phyloP scores from a whole-genome alignment of 92 coral and sea anemone genomes.

The Palythoa grandiflora region DNA sequence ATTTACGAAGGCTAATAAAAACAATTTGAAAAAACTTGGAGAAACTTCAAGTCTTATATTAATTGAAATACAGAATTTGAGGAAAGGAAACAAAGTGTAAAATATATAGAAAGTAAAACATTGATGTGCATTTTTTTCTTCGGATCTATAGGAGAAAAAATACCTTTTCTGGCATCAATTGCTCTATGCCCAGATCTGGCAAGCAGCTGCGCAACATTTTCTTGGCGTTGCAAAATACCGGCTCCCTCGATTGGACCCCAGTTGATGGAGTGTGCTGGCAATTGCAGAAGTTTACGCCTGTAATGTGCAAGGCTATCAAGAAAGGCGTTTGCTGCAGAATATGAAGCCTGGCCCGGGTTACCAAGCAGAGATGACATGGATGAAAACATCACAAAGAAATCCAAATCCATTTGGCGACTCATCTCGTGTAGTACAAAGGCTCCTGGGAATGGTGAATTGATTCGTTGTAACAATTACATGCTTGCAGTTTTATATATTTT shows the following conservation, averaged over 20 bases:
- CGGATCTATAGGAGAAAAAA: too few species aligned
- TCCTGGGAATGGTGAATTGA: conserved; percentile 46
- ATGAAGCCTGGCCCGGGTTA: conserved; percentile 72
- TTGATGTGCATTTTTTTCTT: too few species aligned
- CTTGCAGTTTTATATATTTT: not conserved
- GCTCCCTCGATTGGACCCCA: conserved; percentile 76
- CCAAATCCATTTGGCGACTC: conserved; percentile 73
- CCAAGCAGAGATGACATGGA: conserved; percentile 73
- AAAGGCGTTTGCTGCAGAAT: conserved; percentile 76
- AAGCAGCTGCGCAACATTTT: conserved; percentile 53
- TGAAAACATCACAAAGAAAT: conserved; percentile 78
- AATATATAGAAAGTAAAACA: too few species aligned
- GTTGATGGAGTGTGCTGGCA: conserved; percentile 72
- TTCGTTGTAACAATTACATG: not conserved
- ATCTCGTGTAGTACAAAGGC: conserved; percentile 64
- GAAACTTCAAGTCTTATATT: too few species aligned
- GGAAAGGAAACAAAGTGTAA: not conserved
- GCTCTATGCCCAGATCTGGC: conserved; percentile 53
- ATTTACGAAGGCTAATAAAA: too few species aligned
- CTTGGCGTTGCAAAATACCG: conserved; percentile 66
- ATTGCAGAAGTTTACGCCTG: conserved; percentile 63
- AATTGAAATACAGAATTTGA: too few species aligned
- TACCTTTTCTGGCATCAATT: conserved; percentile 71
- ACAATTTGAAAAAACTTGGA: too few species aligned
- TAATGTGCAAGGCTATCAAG: conserved; percentile 68